Evolutionary conservation across 2,888 invertebrate genomes (phyloP), one percentile per base, ranked within the genome.

Genomic region (Cynaeus angustus): DNA sequence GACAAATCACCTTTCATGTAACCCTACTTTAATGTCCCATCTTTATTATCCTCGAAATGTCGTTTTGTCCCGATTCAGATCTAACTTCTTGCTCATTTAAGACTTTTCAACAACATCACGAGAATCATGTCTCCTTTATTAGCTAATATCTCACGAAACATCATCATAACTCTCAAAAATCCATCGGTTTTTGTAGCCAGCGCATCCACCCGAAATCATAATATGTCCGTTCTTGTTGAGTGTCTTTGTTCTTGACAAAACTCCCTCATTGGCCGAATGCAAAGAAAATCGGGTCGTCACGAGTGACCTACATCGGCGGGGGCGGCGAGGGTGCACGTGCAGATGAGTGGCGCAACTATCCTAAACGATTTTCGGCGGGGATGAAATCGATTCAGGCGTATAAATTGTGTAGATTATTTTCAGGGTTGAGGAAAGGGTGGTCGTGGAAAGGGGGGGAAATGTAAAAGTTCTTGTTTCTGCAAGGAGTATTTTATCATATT

Each of bases 211-310:
- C 33, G 7, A 33, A 33, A 33, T 33, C 33, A 33, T 4, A 33
- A 33, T 6, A 33, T 1, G 33, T 33, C 33, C 33, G 33, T n/a
- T 33, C 9, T n/a, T n/a, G n/a, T 33, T 1, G 6, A 33, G 33
- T 33, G 33, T n/a, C 33, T 33, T 33, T 33, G 33, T 33, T 33
- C 33, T 33, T 7, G 7, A 7, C 33, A 33, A 33, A n/a, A 33
- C 33, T 7, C 33, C 33, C 33, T 33, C 33, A 33, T 33, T 33
- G 33, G 33, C 33, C 33, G 33, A 33, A 33, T 33, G 33, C 33
- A 33, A 33, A 33, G 70, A 65, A 75, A 77, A 75, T 72, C 75
- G 71, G 77, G 75, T 73, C 75, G 75, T 71, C 70, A 68, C 69
- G 61, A 61, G 74, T 71, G 75, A 74, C 74, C 74, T 72, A 74